These are phyloP conservation scores for Portevinia maculata DNA, from an alignment of 2,888 invertebrate species.

Conservation along the genomic window DNA sequence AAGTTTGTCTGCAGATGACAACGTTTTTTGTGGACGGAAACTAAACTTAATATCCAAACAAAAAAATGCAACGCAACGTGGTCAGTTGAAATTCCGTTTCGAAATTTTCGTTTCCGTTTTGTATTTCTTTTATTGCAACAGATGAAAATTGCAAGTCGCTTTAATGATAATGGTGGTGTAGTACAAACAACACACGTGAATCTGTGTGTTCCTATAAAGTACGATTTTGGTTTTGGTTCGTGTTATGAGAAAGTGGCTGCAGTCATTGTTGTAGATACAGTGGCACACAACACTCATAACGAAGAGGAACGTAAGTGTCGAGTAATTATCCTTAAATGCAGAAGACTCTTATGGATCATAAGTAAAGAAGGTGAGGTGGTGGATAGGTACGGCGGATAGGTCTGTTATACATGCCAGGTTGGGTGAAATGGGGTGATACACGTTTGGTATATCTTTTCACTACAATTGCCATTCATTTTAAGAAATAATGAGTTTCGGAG, in stretches of 20 bases:
- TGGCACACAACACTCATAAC: constrained; percentile 34
- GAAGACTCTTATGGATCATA: constrained; percentile 54
- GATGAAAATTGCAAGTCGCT: constrained; percentile 28
- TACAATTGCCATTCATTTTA: too few species aligned
- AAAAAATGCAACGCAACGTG: too few species aligned
- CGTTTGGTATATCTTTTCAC: too few species aligned
- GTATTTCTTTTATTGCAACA: background rate
- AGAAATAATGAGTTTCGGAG: too few species aligned
- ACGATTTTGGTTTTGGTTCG: constrained; percentile 24
- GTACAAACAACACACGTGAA: too few species aligned
- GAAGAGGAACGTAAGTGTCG: constrained; percentile 57
- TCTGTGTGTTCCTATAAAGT: constrained; percentile 45
- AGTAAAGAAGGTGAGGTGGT: constrained; percentile 39
- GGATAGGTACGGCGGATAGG: background rate
- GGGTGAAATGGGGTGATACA: too few species aligned
- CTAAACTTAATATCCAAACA: too few species aligned
- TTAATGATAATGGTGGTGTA: constrained; percentile 31
- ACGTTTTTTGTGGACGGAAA: background rate
- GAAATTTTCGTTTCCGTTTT: too few species aligned
- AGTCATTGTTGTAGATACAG: constrained; percentile 2
- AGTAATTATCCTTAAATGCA: constrained; percentile 67
- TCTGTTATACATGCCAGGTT: too few species aligned
- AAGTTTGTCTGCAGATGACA: background rate
- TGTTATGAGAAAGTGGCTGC: constrained; percentile 2
- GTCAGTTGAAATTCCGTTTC: too few species aligned